Evolutionary conservation across 2,113 vertebrate species (phyloP), one percentile per base, ranked within the genome.

Genomic region (Chaenocephalus aceratus): DNA sequence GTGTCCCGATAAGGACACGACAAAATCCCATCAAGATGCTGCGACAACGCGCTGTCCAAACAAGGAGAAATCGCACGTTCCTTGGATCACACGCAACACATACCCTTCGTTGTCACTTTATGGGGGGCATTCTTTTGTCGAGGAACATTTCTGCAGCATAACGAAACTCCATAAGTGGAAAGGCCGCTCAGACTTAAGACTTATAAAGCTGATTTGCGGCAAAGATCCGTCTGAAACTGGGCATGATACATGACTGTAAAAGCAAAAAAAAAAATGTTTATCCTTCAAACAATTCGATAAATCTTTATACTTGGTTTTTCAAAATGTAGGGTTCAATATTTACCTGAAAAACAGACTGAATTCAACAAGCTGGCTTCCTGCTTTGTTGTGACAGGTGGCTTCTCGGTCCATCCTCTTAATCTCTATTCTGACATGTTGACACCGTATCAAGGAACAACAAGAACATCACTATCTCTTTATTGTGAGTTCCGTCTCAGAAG

Each of bases 1-100:
- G 21, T 78, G 72, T 81, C 88, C 87, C 53, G 86, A 88, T 91
- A 86, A 82, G 82, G 84, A 68, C 70, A 76, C 48, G 1, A 0
- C 26, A 74, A 57, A 73, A 46, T 11, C 52, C 64, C 45, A 64
- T 16, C 30, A 34, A 69, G 45, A 18, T 2, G 18, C 36, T 11
- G n/a, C 1, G 0, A 70, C 56, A 80, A 78, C 41, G 76, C 21
- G 36, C 67, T 9, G 56, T 73, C 81, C 72, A 85, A 85, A 88
- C 72, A 80, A 78, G 86, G 83, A 80, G 44, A 70, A 84, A 48
- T 78, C 52, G 76, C 75, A 74, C 72, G 83, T 65, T 79, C 56
- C 48, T 34, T 2, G 15, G 30, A 61, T 66, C 10, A 57, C 45
- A 68, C 2, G 52, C 75, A 57, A n/a, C 5, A 46, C 61, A 84